A percentile compares a stretch with the other conserved stretches of the same genome.
Conservation (phyloP, 2,888 invertebrate species). For the Peribatodes rhomboidaria region DNA sequence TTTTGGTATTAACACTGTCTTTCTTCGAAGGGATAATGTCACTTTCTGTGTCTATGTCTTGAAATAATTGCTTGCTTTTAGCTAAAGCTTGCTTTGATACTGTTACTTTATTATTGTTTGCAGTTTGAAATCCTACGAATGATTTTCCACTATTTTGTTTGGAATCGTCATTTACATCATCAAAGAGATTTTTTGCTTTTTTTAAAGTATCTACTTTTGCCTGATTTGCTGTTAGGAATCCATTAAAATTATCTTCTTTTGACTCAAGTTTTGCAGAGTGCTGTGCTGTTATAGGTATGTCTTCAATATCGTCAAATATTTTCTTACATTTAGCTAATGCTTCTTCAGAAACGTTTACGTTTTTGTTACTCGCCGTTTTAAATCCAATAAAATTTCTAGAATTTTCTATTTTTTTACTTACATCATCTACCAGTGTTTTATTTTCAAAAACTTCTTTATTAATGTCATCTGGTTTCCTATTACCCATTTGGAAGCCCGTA, state of each 20-base stretch:
- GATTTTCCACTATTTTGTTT: neutral
- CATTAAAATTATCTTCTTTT: constrained; percentile 27
- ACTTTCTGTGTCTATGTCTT: constrained; percentile 30
- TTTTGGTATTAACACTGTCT: neutral
- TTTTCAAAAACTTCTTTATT: constrained; percentile 56
- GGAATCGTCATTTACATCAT: constrained; percentile 16
- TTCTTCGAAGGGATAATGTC: constrained; percentile 22
- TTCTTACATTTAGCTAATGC: constrained; percentile 59
- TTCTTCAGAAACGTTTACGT: constrained; percentile 62
- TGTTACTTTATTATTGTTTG: constrained; percentile 68
- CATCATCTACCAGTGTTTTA: constrained; percentile 61
- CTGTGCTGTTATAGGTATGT: constrained; percentile 2
- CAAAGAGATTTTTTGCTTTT: constrained; percentile 28
- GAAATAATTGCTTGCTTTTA: constrained; percentile 58
- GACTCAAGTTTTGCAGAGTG: neutral
- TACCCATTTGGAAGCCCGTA: constrained; percentile 65
- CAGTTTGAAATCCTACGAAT: constrained; percentile 66
- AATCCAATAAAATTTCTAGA: constrained; percentile 55
- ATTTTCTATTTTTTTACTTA: constrained; percentile 36
- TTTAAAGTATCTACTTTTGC: constrained; percentile 30
- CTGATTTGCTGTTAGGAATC: constrained; percentile 49
- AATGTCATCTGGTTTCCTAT: constrained; percentile 44
- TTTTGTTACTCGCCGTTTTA: constrained; percentile 72
- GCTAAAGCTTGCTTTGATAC: constrained; percentile 62
- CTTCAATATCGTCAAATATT: constrained; percentile 45